Conservation (phyloP, 2,888 invertebrate genomes). For the Synanthedon tipuliformis region DNA sequence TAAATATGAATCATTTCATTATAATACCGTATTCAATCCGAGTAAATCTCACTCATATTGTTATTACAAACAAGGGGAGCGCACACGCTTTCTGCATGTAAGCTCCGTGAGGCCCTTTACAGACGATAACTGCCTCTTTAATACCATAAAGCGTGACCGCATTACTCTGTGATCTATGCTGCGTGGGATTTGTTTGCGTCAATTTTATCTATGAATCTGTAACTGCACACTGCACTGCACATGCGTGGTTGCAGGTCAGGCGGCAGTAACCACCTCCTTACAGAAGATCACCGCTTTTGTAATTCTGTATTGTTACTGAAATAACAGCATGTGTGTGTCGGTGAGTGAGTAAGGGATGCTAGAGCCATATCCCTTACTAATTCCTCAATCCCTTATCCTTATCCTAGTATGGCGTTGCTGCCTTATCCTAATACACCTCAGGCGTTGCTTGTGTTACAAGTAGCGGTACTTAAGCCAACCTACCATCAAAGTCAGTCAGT, state of each 20-base stretch:
- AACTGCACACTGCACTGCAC: slow-evolving; percentile 33
- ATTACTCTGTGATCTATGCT: slow-evolving; percentile 67
- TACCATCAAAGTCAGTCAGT: no score
- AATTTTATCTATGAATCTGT: slow-evolving; percentile 53
- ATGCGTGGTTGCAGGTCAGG: no score
- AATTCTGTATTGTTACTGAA: no score
- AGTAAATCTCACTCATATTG: slow-evolving; percentile 66
- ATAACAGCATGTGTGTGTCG: no score
- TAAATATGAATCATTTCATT: slow-evolving; percentile 72
- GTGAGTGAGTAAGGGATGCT: no score
- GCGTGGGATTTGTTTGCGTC: slow-evolving; percentile 38
- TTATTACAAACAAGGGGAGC: slow-evolving; percentile 58
- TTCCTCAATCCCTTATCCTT: no score
- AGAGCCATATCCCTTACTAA: background rate
- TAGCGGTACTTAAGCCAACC: no score
- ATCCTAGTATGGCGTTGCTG: no score
- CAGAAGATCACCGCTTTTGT: no score
- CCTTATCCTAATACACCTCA: no score
- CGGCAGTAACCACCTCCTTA: no score
- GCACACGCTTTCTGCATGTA: slow-evolving; percentile 36
- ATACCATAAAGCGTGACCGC: slow-evolving; percentile 69
- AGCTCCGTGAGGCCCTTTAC: slow-evolving; percentile 55
- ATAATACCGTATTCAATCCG: slow-evolving; percentile 69
- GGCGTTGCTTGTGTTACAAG: no score
- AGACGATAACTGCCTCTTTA: slow-evolving; percentile 68